Base-by-base conservation (phyloP, 1,140 invertebrate species). In the Leguminivora glycinivorella region DNA sequence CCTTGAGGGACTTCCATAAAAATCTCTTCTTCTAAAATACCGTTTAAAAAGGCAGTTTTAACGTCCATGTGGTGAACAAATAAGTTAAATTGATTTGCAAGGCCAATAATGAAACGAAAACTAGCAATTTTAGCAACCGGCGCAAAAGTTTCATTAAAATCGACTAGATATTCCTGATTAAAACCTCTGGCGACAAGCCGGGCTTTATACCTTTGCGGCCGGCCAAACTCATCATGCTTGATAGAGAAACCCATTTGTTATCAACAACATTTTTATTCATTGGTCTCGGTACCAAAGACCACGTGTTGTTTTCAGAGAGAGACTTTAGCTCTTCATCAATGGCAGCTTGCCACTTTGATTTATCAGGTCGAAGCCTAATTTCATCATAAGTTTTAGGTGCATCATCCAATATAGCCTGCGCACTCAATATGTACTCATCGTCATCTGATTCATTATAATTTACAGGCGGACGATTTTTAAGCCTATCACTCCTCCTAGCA, bases 41-140 rank as follows among this genome's bases (percentile, higher is more conserved):
- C 88, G 72, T 90, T 75, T 22, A 90, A 74, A 56, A 70, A 70
- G 9, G 70, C 70, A 5, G 90, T 70, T 56, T 70, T 70, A 26
- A 70, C 70, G 26, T 70, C 70, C 70, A 70, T 66, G 22, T 70
- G 70, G 56, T 91, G 76, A 22, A 83, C 71, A 72, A 88, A 81
- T 43, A 92, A 81, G 43, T 92, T 71, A 58, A 76, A 71, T 67
- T 90, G 90, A 80, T 92, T 82, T 25, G 91, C 72, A 76, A 92
- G 87, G 9, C 87, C 82, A 31, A 91, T 74, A 40, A 84, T 78
- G 17, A 83, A 77, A 77, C 89, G 83, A 68, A 91, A 76, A 76
- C 34, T 72, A 25, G 72, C 6, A 52, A 70, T 67, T 52, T 40
- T 26, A 12, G 75, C 77, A 19, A 79, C 75, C 25, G 70, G 80